A percentile compares a stretch with the other conserved stretches of the same genome.
Conservation (phyloP, 1,140 invertebrate species). For the Calycopis cecrops region DNA sequence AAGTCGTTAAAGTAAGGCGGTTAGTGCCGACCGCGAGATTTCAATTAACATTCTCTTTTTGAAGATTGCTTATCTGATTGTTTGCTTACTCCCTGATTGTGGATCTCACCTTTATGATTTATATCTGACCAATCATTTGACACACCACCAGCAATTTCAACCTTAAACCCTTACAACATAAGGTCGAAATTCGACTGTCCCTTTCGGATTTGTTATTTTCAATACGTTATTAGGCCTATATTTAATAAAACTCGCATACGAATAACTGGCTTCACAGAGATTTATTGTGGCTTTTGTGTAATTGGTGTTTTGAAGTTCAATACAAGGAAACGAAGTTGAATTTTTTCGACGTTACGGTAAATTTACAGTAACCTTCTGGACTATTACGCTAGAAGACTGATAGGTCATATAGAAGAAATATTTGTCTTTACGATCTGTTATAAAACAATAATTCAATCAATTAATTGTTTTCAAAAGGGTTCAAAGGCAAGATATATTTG, state of each 20-base stretch:
- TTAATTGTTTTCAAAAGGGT: too few relatives aligned
- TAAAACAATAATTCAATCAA: too few relatives aligned
- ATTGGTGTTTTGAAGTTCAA: background rate
- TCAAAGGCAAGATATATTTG: too few relatives aligned
- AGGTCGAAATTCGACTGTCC: constrained; percentile 14
- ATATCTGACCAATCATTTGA: constrained; percentile 30
- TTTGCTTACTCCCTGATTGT: constrained; percentile 25
- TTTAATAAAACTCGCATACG: constrained; percentile 31
- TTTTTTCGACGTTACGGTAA: too few relatives aligned
- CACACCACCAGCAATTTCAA: constrained; percentile 7
- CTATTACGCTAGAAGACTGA: too few relatives aligned
- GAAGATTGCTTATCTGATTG: constrained; percentile 37
- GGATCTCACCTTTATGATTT: constrained; percentile 38
- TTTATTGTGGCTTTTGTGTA: background rate
- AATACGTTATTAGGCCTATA: constrained; percentile 34
- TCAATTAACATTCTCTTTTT: constrained; percentile 46
- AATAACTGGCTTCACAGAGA: constrained; percentile 18
- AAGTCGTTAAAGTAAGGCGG: constrained; percentile 23
- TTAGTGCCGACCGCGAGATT: constrained; percentile 31
- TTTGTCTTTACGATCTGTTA: too few relatives aligned
- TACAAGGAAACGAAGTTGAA: too few relatives aligned
- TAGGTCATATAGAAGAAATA: too few relatives aligned
- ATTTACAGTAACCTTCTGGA: too few relatives aligned
- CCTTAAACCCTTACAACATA: background rate
- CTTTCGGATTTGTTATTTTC: constrained; percentile 22